A percentile compares a stretch with the other conserved stretches of the same genome.
Evolutionary conservation across 2,113 vertebrate species (phyloP).

Genomic region (Antidorcas marsupialis): DNA sequence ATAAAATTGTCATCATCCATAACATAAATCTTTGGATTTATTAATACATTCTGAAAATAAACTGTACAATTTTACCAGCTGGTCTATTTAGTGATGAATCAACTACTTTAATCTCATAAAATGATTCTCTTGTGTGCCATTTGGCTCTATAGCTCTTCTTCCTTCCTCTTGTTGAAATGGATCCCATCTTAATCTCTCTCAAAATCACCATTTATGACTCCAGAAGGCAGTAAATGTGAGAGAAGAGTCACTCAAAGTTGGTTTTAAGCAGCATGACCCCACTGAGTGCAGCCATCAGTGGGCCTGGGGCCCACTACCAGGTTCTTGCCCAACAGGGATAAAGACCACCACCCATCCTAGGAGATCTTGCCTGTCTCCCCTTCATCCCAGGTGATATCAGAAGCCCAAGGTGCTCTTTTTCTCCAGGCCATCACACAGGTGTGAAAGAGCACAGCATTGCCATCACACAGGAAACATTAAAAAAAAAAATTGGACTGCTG

Average conservation of each 20-base stretch:
- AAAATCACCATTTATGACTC: conserved; percentile 12
- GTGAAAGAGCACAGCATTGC: background rate
- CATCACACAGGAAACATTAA: background rate
- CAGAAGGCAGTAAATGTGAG: background rate
- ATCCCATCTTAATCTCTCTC: conserved; percentile 23
- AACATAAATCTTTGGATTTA: conserved; percentile 45
- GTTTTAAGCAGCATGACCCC: background rate
- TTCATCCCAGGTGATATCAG: background rate
- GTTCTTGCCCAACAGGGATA: background rate
- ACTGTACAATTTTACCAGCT: background rate
- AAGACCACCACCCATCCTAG: background rate
- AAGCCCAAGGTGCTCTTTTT: background rate
- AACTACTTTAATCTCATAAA: conserved; percentile 56
- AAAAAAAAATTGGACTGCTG: background rate
- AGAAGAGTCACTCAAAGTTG: conserved; percentile 16
- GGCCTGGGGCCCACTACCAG: background rate
- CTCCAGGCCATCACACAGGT: background rate
- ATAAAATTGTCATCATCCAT: background rate
- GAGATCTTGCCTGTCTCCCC: background rate
- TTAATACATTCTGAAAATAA: conserved; percentile 39
- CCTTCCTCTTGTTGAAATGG: conserved; percentile 21
- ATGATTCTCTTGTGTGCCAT: conserved; percentile 50
- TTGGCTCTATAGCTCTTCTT: background rate
- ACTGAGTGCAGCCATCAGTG: background rate
- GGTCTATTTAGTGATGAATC: conserved; percentile 42